phyloP scores from a whole-genome alignment of 2,797 vertebrate genomes.

The Argya squamiceps region DNA sequence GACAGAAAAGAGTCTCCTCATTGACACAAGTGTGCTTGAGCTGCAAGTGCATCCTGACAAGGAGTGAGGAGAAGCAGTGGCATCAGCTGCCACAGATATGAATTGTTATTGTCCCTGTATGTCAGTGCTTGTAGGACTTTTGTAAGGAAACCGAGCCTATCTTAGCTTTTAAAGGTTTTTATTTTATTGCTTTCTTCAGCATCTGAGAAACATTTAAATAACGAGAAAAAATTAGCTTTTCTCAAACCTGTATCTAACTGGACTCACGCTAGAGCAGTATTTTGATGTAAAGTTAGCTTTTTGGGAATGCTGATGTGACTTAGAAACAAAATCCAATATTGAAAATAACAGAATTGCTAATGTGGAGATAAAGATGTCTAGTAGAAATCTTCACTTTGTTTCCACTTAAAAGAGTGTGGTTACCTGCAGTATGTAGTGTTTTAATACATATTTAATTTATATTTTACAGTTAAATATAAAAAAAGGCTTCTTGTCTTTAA shows the following conservation, averaged over 20 bases:
- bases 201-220: neutral
- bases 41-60: accelerated
- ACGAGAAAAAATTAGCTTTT: neutral
- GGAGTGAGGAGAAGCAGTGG: neutral
- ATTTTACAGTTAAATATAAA: neutral
- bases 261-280: neutral
- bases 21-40: accelerated
- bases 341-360: neutral
- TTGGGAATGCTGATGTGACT: neutral
- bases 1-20: neutral
- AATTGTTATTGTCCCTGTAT: neutral
- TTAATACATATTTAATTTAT: neutral
- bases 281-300: neutral
- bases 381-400: neutral
- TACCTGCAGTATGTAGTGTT: neutral
- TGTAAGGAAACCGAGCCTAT: neutral
- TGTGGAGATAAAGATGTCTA: neutral
- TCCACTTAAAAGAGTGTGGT: neutral
- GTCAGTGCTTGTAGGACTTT: neutral
- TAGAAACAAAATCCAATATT: neutral
- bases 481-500: neutral
- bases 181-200: neutral
- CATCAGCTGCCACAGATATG: neutral
- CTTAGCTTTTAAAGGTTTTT: neutral
- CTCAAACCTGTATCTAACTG: neutral